Percentiles rank a stretch among this genome's conserved stretches.
Conservation (phyloP, 2,888 invertebrate genomes). For the Tachina grossa region DNA sequence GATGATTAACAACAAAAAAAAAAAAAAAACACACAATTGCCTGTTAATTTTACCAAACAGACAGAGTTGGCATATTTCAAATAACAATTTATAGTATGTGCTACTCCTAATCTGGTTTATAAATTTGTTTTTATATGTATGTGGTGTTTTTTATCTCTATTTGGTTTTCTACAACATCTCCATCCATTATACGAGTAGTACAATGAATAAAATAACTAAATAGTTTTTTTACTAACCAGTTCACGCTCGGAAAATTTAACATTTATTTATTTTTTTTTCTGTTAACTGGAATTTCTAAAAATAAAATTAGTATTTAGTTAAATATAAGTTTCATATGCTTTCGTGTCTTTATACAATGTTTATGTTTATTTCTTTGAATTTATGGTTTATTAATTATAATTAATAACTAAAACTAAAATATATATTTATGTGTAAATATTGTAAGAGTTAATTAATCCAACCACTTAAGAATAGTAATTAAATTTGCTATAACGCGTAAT, state of each 20-base stretch:
- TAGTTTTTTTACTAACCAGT: background rate
- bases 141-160: too few species aligned
- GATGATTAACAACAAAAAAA: too few species aligned
- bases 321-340: background rate
- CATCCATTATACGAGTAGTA: background rate
- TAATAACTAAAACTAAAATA: background rate
- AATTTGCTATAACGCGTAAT: background rate
- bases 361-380: constrained; percentile 4
- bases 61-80: too few species aligned
- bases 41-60: too few species aligned
- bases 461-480: constrained; percentile 10
- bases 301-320: background rate
- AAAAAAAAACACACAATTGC: too few species aligned
- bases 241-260: constrained; percentile 23
- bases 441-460: constrained; percentile 20
- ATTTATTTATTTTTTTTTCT: background rate
- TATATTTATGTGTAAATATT: constrained; percentile 2
- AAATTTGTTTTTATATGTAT: too few species aligned
- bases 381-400: background rate
- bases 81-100: too few species aligned
- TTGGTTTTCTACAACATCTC: too few species aligned
- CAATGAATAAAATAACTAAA: background rate
- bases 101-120: too few species aligned
- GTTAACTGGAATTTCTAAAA: background rate
- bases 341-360: background rate